These are phyloP conservation scores for Xanthostigma xanthostigma DNA, from an alignment of 2,888 invertebrate species.

Conservation along the genomic window DNA sequence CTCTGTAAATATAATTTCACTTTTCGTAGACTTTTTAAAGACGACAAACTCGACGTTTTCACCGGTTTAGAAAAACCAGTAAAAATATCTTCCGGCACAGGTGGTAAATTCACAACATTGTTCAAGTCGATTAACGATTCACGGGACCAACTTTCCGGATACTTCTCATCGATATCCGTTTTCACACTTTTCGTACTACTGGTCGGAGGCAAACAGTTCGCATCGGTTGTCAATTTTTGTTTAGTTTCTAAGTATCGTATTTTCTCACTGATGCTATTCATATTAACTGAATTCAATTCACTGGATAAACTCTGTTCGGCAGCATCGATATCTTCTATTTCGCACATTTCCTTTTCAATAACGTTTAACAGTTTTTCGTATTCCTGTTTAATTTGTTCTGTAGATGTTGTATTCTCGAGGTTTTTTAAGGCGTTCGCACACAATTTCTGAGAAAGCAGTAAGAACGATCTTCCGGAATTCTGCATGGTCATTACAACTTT, in stretches of 20 bases:
- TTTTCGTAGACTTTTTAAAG: slow-evolving; percentile 30
- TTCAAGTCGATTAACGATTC: slow-evolving; percentile 30
- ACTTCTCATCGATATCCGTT: slow-evolving; percentile 31
- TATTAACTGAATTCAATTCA: slow-evolving; percentile 10
- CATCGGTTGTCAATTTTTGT: slow-evolving; percentile 13
- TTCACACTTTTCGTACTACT: slow-evolving; percentile 24
- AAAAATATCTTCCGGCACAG: slow-evolving; percentile 32
- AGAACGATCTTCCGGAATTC: slow-evolving; percentile 22
- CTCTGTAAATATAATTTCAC: slow-evolving; percentile 30
- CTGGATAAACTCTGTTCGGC: slow-evolving; percentile 12
- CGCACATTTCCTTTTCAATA: slow-evolving; percentile 24
- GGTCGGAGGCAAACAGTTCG: slow-evolving; percentile 15
- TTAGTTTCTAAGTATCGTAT: slow-evolving; percentile 23
- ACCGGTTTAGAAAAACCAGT: slow-evolving; percentile 27
- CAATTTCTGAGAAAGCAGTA: slow-evolving; percentile 24
- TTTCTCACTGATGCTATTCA: slow-evolving; percentile 22
- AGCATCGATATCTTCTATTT: slow-evolving; percentile 21
- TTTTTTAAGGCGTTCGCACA: slow-evolving; percentile 16
- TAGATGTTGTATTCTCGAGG: slow-evolving; percentile 13
- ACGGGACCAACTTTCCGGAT: slow-evolving; percentile 30
- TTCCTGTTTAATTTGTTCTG: slow-evolving; percentile 18
- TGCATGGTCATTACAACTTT: slow-evolving; percentile 24
- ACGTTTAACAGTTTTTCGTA: slow-evolving; percentile 24
- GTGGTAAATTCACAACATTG: slow-evolving; percentile 27
- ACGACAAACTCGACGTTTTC: slow-evolving; percentile 29